Base-by-base conservation (phyloP, 2,888 invertebrate species). In the Dysmachus trigonus region DNA sequence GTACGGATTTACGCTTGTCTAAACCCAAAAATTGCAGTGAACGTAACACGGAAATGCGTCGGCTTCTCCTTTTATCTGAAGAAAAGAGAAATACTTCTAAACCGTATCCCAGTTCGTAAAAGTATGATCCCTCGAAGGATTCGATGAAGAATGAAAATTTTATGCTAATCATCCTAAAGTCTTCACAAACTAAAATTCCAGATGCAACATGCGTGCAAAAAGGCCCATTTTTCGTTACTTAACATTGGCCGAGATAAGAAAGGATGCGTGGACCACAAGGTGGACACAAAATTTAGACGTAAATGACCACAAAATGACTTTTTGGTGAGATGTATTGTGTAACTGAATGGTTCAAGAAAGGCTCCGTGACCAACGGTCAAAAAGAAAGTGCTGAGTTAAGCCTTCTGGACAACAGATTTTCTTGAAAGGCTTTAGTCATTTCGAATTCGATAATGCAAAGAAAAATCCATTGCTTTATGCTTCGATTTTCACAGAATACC, bases 221-320 rank as follows among this genome's bases (percentile, higher is more conserved):
- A 22, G 38, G 35, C 10, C 35, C 18, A 76, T 76, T 38, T 8
- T 33, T 18, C 76, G 13, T 76, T 76, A 22, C 76, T 76, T 76
- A 76, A 38, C 13, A 76, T 76, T 76, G 22, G 15, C 74, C 35
- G 31, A 76, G 10, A 4, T 18, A 35, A 31, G 38, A 76, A 38
- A 35, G 22, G 35, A 76, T n/a, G 38, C 18, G n/a, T 8, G 15
- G 30, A 31, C n/a, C 30, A 41, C 30, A 33, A 81, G 53, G 30
- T 51, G 51, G 47, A 18, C 38, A 77, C 35, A 79, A 51, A 41
- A 79, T 79, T 82, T 82, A 33, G 82, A 82, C 62, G 62, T 62
- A 82, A 62, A 82, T 82, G 82, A 82, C 82, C 82, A 82, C 82
- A 82, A 82, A 62, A 82, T 82, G 62, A 82, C 35, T 82, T 82